Evolutionary conservation across 2,797 vertebrate species (phyloP), one percentile per base, ranked within the genome.

Genomic region (Chaetodon trifasciatus): DNA sequence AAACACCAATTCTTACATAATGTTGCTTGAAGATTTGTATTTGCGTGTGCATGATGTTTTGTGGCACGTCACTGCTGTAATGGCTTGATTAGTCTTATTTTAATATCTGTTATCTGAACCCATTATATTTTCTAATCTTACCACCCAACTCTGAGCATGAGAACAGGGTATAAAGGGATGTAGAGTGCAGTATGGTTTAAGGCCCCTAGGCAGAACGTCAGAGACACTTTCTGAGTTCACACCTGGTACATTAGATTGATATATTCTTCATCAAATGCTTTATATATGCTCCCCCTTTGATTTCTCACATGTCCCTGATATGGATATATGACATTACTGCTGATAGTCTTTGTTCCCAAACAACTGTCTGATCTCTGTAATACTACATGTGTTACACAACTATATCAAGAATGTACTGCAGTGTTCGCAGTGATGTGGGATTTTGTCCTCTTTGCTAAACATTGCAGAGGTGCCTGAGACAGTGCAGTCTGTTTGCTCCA

Each of bases 141-240:
- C 53, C 60, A 61, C n/a, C 52, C 19, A 76, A 69, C 65, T 77
- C 70, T 71, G 77, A 78, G 69, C 67, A 79, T 65, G 55, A 79
- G 65, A 80, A 71, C 40, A 40, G n/a, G 19, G 53, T 68, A 74
- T 77, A 67, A 84, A 70, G 44, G 72, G 69, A 78, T 79, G 60
- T 28, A 70, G 49, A 80, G 72, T 84, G 39, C 66, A 82, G 76
- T 74, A 39, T 85, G 61, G 78, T 86, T 86, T 91, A 91, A 91
- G 90, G 91, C 88, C 86, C 84, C 87, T 42, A 79, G 82, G 86
- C 79, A 91, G 68, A 90, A 90, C 81, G 88, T 63, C 58, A 87
- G 74, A 87, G 77, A 82, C 84, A 85, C 74, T 85, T 86, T 74
- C 78, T 78, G 74, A 87, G 68, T 86, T 82, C 63, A 79, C 39